These are phyloP conservation scores for Columba livia DNA, from an alignment of 2,113 vertebrate genomes.

Conservation along the genomic window DNA sequence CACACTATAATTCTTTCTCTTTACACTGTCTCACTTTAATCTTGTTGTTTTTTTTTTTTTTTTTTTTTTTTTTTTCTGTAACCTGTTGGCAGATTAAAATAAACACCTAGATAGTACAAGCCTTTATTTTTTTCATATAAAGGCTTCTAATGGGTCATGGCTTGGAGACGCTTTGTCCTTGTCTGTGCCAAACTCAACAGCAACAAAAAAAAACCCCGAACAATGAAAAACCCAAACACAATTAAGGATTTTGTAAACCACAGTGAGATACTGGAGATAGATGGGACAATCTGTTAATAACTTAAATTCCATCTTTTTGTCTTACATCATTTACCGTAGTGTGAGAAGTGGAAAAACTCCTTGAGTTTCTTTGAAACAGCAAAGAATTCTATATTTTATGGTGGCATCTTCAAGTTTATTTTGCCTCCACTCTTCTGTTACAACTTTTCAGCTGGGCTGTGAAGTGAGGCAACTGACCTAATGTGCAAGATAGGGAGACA, in stretches of 20 bases:
- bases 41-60: neutral
- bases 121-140: neutral
- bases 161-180: neutral
- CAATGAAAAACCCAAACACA: neutral
- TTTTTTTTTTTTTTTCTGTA: neutral
- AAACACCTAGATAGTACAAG: neutral
- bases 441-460: neutral
- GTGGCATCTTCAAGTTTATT: neutral
- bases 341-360: neutral
- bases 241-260: neutral
- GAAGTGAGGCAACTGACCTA: neutral
- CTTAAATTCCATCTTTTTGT: neutral
- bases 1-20: neutral
- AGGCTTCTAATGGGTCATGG: neutral
- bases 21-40: neutral
- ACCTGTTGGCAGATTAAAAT: neutral
- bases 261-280: neutral
- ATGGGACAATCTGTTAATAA: neutral
- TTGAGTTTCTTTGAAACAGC: neutral
- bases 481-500: neutral
- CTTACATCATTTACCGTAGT: neutral
- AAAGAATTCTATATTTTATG: neutral
- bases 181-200: slow-evolving; percentile 20
- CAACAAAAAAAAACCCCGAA: neutral
- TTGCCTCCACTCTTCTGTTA: neutral